phyloP scores from a whole-genome alignment of 2,113 vertebrate species.

The Equus quagga region DNA sequence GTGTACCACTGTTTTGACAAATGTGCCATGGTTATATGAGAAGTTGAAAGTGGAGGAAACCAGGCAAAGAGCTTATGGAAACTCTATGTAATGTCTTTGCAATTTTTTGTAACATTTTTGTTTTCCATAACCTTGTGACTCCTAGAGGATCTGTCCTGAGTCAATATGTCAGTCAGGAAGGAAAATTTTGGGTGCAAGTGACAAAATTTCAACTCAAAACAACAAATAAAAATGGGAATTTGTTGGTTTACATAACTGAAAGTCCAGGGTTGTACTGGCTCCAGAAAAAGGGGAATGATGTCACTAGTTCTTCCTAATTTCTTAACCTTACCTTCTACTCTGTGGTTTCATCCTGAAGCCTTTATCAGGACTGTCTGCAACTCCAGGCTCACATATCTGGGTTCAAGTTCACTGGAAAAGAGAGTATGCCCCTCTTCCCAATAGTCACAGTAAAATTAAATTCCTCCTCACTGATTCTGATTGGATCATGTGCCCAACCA shows the following conservation, averaged over 20 bases:
- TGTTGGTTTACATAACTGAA: neutral
- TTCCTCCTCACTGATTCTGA: slow-evolving; percentile 5
- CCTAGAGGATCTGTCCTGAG: neutral
- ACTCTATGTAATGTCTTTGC: neutral
- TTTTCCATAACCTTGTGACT: neutral
- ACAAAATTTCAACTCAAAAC: slow-evolving; percentile 49
- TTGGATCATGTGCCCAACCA: neutral
- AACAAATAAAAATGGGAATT: neutral
- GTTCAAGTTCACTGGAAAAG: slow-evolving; percentile 1
- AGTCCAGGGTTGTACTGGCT: neutral
- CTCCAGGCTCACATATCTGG: neutral
- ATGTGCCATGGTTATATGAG: neutral
- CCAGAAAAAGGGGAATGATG: neutral
- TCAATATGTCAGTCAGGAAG: neutral
- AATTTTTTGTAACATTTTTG: neutral
- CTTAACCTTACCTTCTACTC: neutral
- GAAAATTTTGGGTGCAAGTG: neutral
- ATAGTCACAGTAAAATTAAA: neutral
- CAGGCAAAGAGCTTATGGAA: neutral
- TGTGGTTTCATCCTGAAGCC: neutral
- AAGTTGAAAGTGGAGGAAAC: neutral
- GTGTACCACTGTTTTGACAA: neutral
- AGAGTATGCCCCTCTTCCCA: neutral
- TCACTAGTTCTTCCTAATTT: neutral
- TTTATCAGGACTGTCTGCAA: neutral